A percentile compares a stretch with the other conserved stretches of the same genome.
These are phyloP conservation scores for Paramacrobiotus metropolitanus DNA, from an alignment of 1,140 invertebrate species.

Conservation along the genomic window DNA sequence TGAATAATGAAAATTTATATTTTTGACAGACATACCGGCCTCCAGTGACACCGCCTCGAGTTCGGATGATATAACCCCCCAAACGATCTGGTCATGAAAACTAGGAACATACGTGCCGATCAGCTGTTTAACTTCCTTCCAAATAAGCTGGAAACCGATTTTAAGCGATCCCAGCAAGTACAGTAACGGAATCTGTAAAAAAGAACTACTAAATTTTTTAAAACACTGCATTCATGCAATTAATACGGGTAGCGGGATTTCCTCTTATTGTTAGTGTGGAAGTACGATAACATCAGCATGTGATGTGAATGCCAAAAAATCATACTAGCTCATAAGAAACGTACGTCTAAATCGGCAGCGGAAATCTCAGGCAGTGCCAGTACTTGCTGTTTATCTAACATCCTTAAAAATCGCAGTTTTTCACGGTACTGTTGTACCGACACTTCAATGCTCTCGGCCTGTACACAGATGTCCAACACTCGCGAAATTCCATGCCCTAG, in stretches of 20 bases:
- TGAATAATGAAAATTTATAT: no score
- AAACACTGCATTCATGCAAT: neutral
- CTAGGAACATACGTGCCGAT: constrained; percentile 26
- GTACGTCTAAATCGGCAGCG: neutral
- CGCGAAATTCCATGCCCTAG: neutral
- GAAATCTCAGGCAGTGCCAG: constrained; percentile 15
- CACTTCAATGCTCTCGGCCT: constrained; percentile 38
- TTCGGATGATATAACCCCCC: neutral
- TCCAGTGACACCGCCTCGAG: neutral
- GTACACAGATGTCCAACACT: constrained; percentile 39
- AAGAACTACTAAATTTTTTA: neutral
- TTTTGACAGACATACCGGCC: neutral
- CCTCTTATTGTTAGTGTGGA: no score
- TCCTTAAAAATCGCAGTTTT: constrained; percentile 43
- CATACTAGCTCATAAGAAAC: no score
- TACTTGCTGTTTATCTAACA: constrained; percentile 30
- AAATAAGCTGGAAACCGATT: constrained; percentile 62
- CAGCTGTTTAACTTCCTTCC: constrained; percentile 51
- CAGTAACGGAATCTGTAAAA: constrained; percentile 34
- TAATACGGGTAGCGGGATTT: no score
- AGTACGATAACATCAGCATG: no score
- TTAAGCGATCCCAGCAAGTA: constrained; percentile 58
- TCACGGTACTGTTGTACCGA: constrained; percentile 49
- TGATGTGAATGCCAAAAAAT: no score
- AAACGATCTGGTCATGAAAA: neutral